Evolutionary conservation across 2,113 vertebrate genomes (phyloP).

Genomic region (Sarotherodon lohbergeri): DNA sequence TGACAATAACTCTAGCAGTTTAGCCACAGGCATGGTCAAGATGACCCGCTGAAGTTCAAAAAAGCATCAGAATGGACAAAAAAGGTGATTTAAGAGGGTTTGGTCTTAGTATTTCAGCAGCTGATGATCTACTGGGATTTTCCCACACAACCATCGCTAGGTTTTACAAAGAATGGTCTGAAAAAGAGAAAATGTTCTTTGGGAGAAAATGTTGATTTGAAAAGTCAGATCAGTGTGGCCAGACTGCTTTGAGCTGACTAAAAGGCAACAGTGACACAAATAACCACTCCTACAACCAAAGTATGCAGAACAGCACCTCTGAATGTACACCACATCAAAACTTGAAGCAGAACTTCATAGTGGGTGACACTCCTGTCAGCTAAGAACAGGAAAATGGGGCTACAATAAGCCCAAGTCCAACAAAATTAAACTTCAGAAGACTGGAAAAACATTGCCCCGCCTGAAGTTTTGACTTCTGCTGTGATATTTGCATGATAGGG

Average conservation of each 20-base stretch:
- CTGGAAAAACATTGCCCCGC: not conserved
- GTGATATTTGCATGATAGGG: not conserved
- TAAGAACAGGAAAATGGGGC: not conserved
- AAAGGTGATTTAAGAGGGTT: not conserved
- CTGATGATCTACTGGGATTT: not conserved
- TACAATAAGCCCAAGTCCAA: not conserved
- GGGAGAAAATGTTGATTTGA: not conserved
- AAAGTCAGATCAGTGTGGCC: not conserved
- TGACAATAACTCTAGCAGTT: not conserved
- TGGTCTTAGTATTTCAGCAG: not conserved
- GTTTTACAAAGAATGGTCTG: not conserved
- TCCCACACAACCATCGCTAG: not conserved
- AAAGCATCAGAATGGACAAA: not conserved
- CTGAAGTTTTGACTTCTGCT: not conserved
- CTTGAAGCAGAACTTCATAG: not conserved
- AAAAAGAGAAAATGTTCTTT: not conserved
- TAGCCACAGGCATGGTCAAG: not conserved
- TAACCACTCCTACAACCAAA: not conserved
- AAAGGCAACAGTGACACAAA: not conserved
- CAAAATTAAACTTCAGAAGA: not conserved
- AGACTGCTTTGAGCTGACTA: not conserved
- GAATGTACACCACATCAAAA: not conserved
- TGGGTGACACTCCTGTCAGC: not conserved
- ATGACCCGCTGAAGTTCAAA: not conserved
- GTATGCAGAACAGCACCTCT: not conserved